Conservation (phyloP, 2,797 vertebrate species). For the Pipistrellus pipistrellus region DNA sequence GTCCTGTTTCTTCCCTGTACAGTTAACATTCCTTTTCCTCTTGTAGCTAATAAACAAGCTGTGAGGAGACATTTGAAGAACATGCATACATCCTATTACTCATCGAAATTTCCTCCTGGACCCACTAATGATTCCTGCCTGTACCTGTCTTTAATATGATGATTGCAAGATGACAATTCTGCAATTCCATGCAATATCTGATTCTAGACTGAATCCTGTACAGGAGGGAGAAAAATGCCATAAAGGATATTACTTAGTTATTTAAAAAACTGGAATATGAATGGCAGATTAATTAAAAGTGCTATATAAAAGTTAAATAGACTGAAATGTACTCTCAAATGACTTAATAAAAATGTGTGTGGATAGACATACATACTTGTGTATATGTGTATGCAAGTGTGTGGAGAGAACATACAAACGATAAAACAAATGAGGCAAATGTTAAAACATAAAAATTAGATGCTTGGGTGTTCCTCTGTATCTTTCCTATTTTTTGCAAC, state of each 20-base stretch:
- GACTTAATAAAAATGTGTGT: background rate
- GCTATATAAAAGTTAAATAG: background rate
- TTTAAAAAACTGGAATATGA: background rate
- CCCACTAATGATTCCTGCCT: background rate
- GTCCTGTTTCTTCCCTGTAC: background rate
- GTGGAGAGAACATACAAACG: background rate
- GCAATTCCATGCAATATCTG: background rate
- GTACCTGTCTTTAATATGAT: slow-evolving; percentile 38
- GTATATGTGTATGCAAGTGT: background rate
- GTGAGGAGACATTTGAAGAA: slow-evolving; percentile 47
- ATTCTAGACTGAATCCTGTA: background rate
- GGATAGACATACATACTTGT: background rate
- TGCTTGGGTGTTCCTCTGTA: background rate
- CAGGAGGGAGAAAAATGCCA: background rate
- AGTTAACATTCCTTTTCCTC: slow-evolving; percentile 43
- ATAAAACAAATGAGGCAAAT: background rate
- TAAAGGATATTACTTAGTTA: background rate
- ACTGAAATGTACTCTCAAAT: slow-evolving; percentile 1
- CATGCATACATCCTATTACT: slow-evolving; percentile 14
- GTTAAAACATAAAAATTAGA: background rate
- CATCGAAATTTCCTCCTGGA: slow-evolving; percentile 17
- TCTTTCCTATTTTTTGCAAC: background rate
- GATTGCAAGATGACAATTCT: slow-evolving; percentile 50
- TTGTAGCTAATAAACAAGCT: slow-evolving; percentile 28
- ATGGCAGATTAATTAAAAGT: background rate